Evolutionary conservation across 1,140 invertebrate genomes (phyloP), one percentile per base, ranked within the genome.

Genomic region (Drosophila sturtevanti): DNA sequence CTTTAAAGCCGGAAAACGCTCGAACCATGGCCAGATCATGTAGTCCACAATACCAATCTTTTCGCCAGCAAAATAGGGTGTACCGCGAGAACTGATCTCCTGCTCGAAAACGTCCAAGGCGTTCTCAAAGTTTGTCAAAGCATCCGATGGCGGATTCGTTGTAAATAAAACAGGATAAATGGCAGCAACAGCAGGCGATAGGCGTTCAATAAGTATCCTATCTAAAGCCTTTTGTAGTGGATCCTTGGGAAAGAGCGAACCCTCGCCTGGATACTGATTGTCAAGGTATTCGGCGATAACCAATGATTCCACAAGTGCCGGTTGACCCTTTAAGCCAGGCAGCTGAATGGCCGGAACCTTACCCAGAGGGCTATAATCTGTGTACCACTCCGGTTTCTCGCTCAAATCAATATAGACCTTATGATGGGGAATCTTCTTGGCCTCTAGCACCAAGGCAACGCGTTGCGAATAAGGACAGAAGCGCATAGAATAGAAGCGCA

Each of bases 11-110:
- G 77, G 79, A n/a, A 82, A 79, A 54, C 96, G 93, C 91, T 98
- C 97, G 77, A 96, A 95, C 96, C 96, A 97, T 1, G 97, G 97
- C 97, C 97, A 98, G 64, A 97, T 96, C 96, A 97, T 97, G 63
- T 96, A 96, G 90, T 98, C 97, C n/a, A 96, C 93, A 94, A 96
- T 96, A n/a, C 96, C 96, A 4, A 96, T 96, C 64, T 94, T 92
- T 9, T 91, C 81, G 44, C 96, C 96, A 71, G 93, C 93, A 81
- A 96, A 95, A 81, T 95, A 97, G n/a, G 92, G 92, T 4, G 94
- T 95, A 44, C 93, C 84, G 4, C 84, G 69, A 38, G 72, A 68
- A 9, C 18, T 65, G 4, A 97, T 78, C 87, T 96, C 96, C 60
- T 93, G 93, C 79, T 97, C 95, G 67, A 96, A 95, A 1, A 94